These are phyloP conservation scores for Drosophila carrolli DNA, from an alignment of 1,140 invertebrate species.

Conservation along the genomic window DNA sequence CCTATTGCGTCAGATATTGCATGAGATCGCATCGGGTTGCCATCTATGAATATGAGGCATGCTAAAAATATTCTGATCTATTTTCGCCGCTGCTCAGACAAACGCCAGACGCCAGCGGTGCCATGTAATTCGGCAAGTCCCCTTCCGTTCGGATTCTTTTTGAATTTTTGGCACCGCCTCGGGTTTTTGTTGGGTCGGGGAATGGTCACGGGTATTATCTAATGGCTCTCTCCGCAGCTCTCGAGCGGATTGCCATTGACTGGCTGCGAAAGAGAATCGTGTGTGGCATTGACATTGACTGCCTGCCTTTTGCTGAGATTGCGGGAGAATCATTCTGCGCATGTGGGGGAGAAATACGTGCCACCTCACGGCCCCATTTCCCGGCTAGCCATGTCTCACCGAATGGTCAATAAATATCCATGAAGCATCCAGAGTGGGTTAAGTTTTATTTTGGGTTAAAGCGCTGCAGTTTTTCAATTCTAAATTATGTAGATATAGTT, in stretches of 20 bases:
- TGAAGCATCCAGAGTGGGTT: constrained; percentile 40
- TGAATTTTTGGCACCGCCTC: constrained; percentile 45
- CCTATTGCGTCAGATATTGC: constrained; percentile 40
- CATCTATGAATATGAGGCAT: constrained; percentile 30
- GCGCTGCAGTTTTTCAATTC: constrained; percentile 17
- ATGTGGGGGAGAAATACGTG: constrained; percentile 26
- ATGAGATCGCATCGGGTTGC: constrained; percentile 17
- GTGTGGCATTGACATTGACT: constrained; percentile 71
- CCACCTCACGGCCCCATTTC: constrained; percentile 16
- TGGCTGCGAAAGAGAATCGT: constrained; percentile 3
- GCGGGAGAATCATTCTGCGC: constrained; percentile 23
- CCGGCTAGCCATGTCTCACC: constrained; percentile 4
- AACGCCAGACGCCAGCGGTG: constrained; percentile 29
- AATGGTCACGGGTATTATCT: constrained; percentile 35
- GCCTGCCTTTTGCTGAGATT: constrained; percentile 48
- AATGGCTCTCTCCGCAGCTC: constrained; percentile 44
- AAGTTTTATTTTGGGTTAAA: constrained; percentile 56
- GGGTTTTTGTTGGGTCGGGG: too few species aligned
- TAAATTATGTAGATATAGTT: not conserved
- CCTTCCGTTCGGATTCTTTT: constrained; percentile 37
- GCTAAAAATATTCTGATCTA: constrained; percentile 37
- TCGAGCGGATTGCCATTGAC: constrained; percentile 26
- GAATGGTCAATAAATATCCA: constrained; percentile 17
- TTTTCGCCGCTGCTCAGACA: constrained; percentile 9
- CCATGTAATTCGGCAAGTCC: constrained; percentile 29